These are phyloP conservation scores for Diadegma fenestrale DNA, from an alignment of 2,888 invertebrate species.

Conservation along the genomic window DNA sequence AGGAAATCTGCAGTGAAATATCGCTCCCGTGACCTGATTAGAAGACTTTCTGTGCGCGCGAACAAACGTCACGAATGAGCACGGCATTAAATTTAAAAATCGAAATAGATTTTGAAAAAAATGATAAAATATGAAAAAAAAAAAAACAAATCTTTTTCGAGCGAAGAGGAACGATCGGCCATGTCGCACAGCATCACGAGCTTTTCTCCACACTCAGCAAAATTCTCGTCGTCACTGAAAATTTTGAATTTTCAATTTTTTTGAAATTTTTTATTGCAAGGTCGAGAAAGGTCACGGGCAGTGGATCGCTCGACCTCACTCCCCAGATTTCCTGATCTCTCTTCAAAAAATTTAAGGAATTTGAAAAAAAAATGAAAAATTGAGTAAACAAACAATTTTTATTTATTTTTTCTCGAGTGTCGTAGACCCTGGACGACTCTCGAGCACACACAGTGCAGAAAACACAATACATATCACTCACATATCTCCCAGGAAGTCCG, in stretches of 20 bases:
- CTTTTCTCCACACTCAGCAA: not conserved
- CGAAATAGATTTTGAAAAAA: constrained; percentile 32
- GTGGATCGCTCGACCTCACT: constrained; percentile 58
- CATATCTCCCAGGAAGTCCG: constrained; percentile 58
- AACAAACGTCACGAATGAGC: constrained; percentile 55
- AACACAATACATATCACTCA: constrained; percentile 63
- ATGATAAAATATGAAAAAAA: constrained; percentile 3
- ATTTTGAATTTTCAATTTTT: too few species aligned
- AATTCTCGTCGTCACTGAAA: not conserved
- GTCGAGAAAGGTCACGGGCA: constrained; percentile 66
- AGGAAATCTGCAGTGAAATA: constrained; percentile 63
- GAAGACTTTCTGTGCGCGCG: constrained; percentile 54
- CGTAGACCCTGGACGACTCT: constrained; percentile 40
- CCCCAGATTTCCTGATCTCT: constrained; percentile 50
- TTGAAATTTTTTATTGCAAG: constrained; percentile 12
- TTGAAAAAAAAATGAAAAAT: constrained; percentile 5
- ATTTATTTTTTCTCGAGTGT: constrained; percentile 20
- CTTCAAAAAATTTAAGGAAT: constrained; percentile 4
- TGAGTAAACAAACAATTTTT: not conserved
- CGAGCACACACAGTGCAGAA: constrained; percentile 26
- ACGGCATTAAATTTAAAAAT: constrained; percentile 59
- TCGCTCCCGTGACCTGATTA: constrained; percentile 70
- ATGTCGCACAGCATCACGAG: not conserved
- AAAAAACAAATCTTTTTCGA: constrained; percentile 29
- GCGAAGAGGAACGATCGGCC: constrained; percentile 53